Conservation (phyloP, 2,888 invertebrate species). For the Antheraea yamamai region DNA sequence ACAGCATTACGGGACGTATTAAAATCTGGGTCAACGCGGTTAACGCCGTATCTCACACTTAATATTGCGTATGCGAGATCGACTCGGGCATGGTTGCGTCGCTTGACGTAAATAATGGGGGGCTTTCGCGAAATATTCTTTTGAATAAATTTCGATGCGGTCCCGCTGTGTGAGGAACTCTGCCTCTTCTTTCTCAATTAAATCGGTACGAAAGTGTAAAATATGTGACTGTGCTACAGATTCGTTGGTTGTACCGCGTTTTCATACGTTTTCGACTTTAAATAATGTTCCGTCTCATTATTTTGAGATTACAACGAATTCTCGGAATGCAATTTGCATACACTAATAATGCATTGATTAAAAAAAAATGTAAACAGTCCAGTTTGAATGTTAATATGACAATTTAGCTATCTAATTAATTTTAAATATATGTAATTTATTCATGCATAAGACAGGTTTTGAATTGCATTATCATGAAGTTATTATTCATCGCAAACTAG, state of each 20-base stretch:
- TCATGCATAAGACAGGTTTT: background rate
- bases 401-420: constrained; percentile 38
- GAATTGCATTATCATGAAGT: background rate
- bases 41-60: constrained; percentile 78
- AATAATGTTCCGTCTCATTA: constrained; percentile 73
- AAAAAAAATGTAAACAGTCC: constrained; percentile 24
- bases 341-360: constrained; percentile 13
- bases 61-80: constrained; percentile 58
- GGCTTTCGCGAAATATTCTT: constrained; percentile 61
- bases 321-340: constrained; percentile 60
- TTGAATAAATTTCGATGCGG: constrained; percentile 74
- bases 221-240: constrained; percentile 78
- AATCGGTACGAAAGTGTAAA: constrained; percentile 76
- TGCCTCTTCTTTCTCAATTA: constrained; percentile 78
- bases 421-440: constrained; percentile 18
- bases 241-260: constrained; percentile 53
- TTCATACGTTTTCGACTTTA: constrained; percentile 60
- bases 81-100: constrained; percentile 62
- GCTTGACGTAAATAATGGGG: constrained; percentile 74
- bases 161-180: constrained; percentile 70
- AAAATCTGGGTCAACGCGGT: constrained; percentile 75
- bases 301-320: constrained; percentile 73
- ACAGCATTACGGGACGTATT: constrained; percentile 62
- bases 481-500: constrained; percentile 1
- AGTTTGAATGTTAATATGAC: constrained; percentile 40